A percentile compares a stretch with the other conserved stretches of the same genome.
Conservation (phyloP, 1,140 invertebrate genomes). For the Diabrotica virgifera region DNA sequence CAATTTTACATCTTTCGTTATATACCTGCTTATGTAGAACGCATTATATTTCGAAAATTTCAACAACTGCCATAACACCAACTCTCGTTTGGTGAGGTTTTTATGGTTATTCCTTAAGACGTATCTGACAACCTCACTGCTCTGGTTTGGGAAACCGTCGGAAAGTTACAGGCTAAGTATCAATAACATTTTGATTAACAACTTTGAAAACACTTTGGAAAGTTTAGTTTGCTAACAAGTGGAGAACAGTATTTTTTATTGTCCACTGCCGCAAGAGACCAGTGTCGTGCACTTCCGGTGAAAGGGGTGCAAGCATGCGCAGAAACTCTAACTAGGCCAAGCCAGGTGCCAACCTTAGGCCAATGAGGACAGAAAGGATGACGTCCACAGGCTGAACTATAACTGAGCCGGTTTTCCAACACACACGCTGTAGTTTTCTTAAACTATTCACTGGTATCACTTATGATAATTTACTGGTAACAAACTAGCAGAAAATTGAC, state of each 20-base stretch:
- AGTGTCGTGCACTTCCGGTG: constrained; percentile 37
- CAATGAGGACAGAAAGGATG: constrained; percentile 3
- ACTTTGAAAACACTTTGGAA: constrained; percentile 45
- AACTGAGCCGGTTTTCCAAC: no score
- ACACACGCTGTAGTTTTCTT: no score
- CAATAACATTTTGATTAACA: constrained; percentile 47
- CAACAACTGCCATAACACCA: no score
- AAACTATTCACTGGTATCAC: no score
- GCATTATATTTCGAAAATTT: no score
- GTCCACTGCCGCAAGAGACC: constrained; percentile 41
- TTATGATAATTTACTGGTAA: no score
- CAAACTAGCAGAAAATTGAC: no score
- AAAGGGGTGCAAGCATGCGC: constrained; percentile 33
- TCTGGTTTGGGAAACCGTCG: neutral
- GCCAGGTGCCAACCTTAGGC: constrained; percentile 10
- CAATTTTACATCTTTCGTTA: no score
- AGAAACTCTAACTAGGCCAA: constrained; percentile 24
- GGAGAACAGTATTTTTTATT: constrained; percentile 41
- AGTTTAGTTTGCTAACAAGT: constrained; percentile 43
- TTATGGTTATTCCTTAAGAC: no score
- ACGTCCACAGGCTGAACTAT: neutral
- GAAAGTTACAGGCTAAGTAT: constrained; percentile 36
- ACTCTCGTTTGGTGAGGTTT: no score
- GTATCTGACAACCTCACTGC: no score
- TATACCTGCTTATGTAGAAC: no score